Base-by-base conservation (phyloP, 92 coral and sea anemone species). In the Epizoanthus stellaris region DNA sequence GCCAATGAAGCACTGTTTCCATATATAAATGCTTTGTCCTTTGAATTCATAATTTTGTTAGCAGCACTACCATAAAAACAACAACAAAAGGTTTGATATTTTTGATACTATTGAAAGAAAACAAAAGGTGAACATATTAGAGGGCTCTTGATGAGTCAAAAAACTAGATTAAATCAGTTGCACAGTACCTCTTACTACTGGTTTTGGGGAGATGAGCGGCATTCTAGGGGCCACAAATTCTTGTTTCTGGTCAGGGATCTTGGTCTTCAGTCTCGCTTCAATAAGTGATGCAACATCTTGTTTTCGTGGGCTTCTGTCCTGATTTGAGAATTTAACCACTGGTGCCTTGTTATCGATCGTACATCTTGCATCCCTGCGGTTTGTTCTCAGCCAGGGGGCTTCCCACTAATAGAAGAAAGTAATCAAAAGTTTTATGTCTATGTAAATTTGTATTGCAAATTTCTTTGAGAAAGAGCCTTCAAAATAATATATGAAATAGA, bases 231-330 rank as follows among this genome's bases (percentile, higher is more conserved):
- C 59, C 20, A n/a, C 12, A 11, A 62, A 42, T 0, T 79, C 70
- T 58, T 21, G 83, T 4, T 43, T 76, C 5, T 57, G 67, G 6
- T 76, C 71, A 63, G 61, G n/a, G 20, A 42, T 13, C 15, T 62
- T 60, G 42, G 83, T 79, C 86, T 70, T 86, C 16, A 94, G 87
- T 23, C 93, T 89, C 30, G 88, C 92, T 88, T 92, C 83, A 42
- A 94, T 94, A 21, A 92, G 83, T 10, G 98, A 72, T 12, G 98
- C 98, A 3, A 85, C 91, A 75, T 94, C 98, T 85, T 94, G 98
- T 66, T 89, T 92, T 14, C 77, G 84, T 17, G 79, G 75, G 47
- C 16, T 71, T 66, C 57, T 88, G 0, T 65, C 75, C 58, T 40
- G 82, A 60, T 39, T 42, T 0, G 89, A 76, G 15, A 85, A 38